Evolutionary conservation across 1,140 invertebrate genomes (phyloP), one percentile per base, ranked within the genome.

Genomic region (Halictus rubicundus): DNA sequence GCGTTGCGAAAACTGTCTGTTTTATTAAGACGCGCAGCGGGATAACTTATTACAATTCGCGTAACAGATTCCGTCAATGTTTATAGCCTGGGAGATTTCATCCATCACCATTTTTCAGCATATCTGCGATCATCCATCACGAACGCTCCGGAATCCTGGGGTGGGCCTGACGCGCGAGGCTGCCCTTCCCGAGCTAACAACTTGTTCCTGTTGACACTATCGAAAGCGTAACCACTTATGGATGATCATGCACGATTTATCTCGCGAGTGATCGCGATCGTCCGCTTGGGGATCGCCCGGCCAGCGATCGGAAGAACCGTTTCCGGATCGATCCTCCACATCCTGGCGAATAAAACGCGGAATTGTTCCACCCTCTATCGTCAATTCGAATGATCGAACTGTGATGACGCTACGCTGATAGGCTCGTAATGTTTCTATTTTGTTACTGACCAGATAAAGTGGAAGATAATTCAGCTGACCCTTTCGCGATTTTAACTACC

Each of bases 41-140:
- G 70, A 86, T 86, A 86, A 87, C 83, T 78, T 82, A 87, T 87
- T 83, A 83, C 83, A 80, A 87, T 85, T 81, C 82, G 68, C 76
- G 72, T 87, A 88, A 88, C 88, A 84, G 83, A 88, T 88, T 87
- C 84, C 86, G 80, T 88, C 80, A 78, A 87, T 88, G 87, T 88
- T 88, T 88, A 85, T 87, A 85, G 87, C 83, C 69, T 70, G 78
- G 78, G 78, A 84, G 81, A 88, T 87, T 83, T 85, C 83, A 88
- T 88, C 88, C 87, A 88, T 88, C 88, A 88, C 88, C 87, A 88
- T 88, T 87, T 88, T 88, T 88, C 88, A 87, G 85, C 86, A 87
- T 88, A 85, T 85, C 83, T 84, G 65, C 77, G 82, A 87, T 88
- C 88, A 88, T 88, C 88, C 88, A 88, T 88, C 88, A 88, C 83